Evolutionary conservation across 2,888 invertebrate species (phyloP), one percentile per base, ranked within the genome.

Genomic region (Neoaliturus tenellus): DNA sequence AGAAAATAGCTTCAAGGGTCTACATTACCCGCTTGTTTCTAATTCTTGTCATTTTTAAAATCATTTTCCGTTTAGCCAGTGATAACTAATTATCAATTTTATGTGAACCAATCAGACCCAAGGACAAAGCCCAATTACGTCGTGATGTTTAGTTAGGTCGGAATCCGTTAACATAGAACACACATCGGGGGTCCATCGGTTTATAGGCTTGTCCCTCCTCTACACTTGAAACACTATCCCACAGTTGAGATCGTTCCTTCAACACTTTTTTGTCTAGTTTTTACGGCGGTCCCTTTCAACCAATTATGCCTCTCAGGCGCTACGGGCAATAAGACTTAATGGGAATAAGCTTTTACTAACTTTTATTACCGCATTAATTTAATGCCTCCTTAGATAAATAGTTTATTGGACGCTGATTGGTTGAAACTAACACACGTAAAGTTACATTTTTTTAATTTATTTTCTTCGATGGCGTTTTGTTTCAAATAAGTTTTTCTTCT

Each of bases 221-320:
- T 3, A 17, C 17, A 17, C 62, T 62, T 5, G 55, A 48, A 48
- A 55, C 62, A 31, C 31, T 62, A 31, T 55, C 25, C 62, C 62
- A 10, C 55, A 8, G 25, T 4, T 28, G 28, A 0, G 14, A 14
- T 14, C 62, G 28, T 28, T 62, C 17, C 62, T 28, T 62, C 31
- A 1, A 28, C 62, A 62, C 62, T 62, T 62, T 62, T 62, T 62
- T 62, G 28, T 62, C n/a, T 62, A 20, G 23, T 62, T 55, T 62
- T 62, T 62, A 62, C 62, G 14, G 62, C 62, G 62, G 62, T 31
- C 62, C 62, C 62, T 62, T 62, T 62, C 28, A 62, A 62, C 62
- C 62, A 62, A 62, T 62, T 62, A 62, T 31, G 62, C 4, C 31
- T n/a, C 31, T 8, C 62, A 28, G 28, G 14, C 62, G 55, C 20